These are phyloP conservation scores for Oplegnathus fasciatus DNA, from an alignment of 2,113 vertebrate species.

Conservation along the genomic window DNA sequence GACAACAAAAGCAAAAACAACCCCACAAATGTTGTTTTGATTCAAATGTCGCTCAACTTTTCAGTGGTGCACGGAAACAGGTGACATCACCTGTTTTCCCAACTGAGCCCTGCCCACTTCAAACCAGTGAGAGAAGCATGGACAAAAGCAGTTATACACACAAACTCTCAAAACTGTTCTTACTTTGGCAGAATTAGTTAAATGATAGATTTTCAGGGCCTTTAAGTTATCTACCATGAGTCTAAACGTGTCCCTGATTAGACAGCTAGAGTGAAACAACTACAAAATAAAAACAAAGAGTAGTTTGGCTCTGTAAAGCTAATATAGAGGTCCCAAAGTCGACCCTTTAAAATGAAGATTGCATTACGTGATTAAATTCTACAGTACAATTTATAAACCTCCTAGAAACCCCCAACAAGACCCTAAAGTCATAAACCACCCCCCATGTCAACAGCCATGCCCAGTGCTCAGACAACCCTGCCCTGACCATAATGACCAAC, in stretches of 20 bases:
- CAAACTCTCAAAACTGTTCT: too few relatives aligned
- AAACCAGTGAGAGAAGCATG: neutral
- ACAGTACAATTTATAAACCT: conserved; percentile 30
- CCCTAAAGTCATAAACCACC: conserved; percentile 23
- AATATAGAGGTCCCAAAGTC: neutral
- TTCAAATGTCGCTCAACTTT: neutral
- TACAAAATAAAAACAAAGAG: neutral
- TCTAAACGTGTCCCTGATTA: neutral
- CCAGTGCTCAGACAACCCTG: conserved; percentile 25
- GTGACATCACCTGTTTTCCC: neutral
- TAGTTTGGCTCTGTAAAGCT: neutral
- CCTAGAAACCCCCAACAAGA: conserved; percentile 14
- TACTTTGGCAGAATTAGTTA: too few relatives aligned
- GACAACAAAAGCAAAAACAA: neutral
- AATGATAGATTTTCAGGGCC: neutral
- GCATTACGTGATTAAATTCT: neutral
- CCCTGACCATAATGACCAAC: conserved; percentile 1
- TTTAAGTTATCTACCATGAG: neutral
- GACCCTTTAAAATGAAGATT: neutral
- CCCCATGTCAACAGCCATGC: conserved; percentile 29
- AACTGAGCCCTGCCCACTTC: neutral
- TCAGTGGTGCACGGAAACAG: neutral
- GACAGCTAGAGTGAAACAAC: neutral
- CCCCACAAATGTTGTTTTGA: neutral
- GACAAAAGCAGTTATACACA: neutral